Conservation (phyloP, 2,113 vertebrate species). For the Oreochromis niloticus region DNA sequence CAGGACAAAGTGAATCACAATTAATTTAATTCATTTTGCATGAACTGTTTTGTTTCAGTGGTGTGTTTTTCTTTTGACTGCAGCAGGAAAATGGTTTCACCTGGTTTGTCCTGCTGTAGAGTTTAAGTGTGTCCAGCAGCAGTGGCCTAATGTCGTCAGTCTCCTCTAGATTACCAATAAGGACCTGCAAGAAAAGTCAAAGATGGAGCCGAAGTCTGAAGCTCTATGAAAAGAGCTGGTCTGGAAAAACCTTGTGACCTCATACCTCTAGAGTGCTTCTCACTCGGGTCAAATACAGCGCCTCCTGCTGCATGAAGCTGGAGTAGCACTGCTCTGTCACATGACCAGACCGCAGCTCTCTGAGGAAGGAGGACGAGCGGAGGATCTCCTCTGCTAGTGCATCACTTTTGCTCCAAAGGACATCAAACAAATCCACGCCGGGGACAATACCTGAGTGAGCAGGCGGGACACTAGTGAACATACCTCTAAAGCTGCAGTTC, state of each 20-base stretch:
- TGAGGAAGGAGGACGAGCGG: neutral
- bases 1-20: neutral
- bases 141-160: neutral
- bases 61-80: neutral
- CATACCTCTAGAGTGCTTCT: constrained; percentile 7
- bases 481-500: neutral
- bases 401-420: neutral
- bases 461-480: neutral
- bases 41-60: rapidly evolving
- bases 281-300: constrained; percentile 3
- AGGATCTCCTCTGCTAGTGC: neutral
- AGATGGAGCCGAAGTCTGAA: no score
- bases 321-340: neutral
- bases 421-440: neutral
- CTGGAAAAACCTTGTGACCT: neutral
- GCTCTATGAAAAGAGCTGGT: neutral
- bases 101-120: neutral
- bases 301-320: constrained; percentile 20
- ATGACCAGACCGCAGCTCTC: neutral
- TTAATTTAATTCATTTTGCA: neutral
- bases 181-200: neutral
- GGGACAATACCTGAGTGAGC: neutral
- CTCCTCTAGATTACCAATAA: neutral
- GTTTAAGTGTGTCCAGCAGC: neutral
- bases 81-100: neutral